Percentiles rank a stretch among this genome's conserved stretches.
Conservation (phyloP, 2,113 vertebrate genomes). For the Lates calcarifer region DNA sequence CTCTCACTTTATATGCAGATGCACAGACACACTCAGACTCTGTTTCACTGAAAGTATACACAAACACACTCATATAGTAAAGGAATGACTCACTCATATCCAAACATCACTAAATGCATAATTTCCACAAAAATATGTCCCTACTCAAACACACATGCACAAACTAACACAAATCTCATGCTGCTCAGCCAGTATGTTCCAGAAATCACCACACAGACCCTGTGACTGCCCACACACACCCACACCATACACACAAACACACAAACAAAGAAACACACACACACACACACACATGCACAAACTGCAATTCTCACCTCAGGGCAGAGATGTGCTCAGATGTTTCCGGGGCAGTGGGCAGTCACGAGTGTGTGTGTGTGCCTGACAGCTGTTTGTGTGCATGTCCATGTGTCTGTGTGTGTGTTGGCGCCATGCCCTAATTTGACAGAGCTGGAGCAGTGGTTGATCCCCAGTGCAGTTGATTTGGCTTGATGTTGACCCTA, state of each 20-base stretch:
- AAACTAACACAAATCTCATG: constrained; percentile 66
- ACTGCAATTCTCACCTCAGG: constrained; percentile 78
- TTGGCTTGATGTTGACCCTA: constrained; percentile 84
- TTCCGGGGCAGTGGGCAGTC: constrained; percentile 83
- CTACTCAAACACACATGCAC: constrained; percentile 19
- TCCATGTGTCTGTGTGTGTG: constrained; percentile 75
- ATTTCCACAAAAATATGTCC: constrained; percentile 56
- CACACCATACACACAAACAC: constrained; percentile 48
- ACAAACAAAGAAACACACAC: constrained; percentile 44
- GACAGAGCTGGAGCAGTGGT: constrained; percentile 79
- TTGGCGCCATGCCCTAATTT: constrained; percentile 82
- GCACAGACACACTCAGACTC: constrained; percentile 10
- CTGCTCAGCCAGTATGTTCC: constrained; percentile 68
- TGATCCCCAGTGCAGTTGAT: constrained; percentile 81
- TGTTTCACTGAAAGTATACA: not conserved
- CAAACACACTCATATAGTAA: constrained; percentile 10
- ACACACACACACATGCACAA: constrained; percentile 56
- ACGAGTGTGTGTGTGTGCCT: constrained; percentile 77
- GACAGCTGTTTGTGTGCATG: constrained; percentile 81
- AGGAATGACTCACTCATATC: constrained; percentile 51
- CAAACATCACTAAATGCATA: constrained; percentile 61
- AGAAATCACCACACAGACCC: constrained; percentile 69
- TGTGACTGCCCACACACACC: constrained; percentile 67
- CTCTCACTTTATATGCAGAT: constrained; percentile 26
- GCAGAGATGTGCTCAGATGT: constrained; percentile 83